Base-by-base conservation (phyloP, 1,140 invertebrate genomes). In the Drosophila willistoni region DNA sequence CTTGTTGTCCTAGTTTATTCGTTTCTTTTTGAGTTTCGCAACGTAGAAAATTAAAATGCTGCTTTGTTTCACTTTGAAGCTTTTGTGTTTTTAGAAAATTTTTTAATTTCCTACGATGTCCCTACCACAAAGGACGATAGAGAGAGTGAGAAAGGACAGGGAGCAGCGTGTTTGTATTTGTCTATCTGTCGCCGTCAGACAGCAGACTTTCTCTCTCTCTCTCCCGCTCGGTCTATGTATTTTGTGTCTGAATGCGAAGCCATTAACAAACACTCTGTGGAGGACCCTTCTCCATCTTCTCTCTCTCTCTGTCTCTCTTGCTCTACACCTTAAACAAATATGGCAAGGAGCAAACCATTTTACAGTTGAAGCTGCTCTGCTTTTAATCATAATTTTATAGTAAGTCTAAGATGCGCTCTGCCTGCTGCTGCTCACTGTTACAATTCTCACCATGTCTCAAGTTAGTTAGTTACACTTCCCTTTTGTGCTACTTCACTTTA, bases 351-450 rank as follows among this genome's bases (percentile, higher is more conserved):
- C 19, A 56, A 65, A 64, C 54, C 54, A 44, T 74, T 77, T 71
- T 72, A 68, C 65, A 77, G 71, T 69, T 81, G 70, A 44, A 77
- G 74, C 44, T 70, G 74, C 44, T 70, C 62, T 64, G 82, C 83
- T 82, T 86, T 86, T 87, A 86, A 86, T 86, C 82, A 79, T 86
- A 87, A 86, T 86, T 86, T 86, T 87, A 86, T 79, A 87, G 83
- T 82, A 87, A 75, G 64, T 61, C 73, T 60, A 54, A 73, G 79
- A 19, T 73, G 25, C 34, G 33, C 19, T 9, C 19, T 9, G 14
- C 29, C 44, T 29, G 17, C 19, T 54, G 13, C 57, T 36, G 39
- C 34, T 63, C 36, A 62, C 41, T 25, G 39, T 44, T 70, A 62
- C 39, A 36, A 44, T 57, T 81, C 67, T 71, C 63, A 63, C 39